Percentiles rank a stretch among this genome's conserved stretches.
Conservation (phyloP, 1,140 invertebrate genomes). For the Anadara kagoshimensis region DNA sequence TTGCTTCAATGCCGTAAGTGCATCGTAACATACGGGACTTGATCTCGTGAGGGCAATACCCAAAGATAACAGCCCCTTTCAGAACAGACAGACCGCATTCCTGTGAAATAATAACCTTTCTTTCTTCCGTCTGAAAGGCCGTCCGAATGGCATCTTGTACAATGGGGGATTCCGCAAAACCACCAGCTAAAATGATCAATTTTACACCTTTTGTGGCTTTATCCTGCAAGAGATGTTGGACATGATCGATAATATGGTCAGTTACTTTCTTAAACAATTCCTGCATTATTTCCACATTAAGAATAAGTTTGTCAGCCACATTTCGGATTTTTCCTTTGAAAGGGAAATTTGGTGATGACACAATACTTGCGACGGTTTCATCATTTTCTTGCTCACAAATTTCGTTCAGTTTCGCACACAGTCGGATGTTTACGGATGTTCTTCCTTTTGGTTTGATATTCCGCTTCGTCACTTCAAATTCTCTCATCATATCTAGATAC, state of each 20-base stretch:
- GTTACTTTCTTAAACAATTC: conserved; percentile 26
- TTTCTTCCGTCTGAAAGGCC: conserved; percentile 20
- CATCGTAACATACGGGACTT: too few relatives aligned
- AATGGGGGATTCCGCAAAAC: conserved; percentile 42
- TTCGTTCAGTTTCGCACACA: neutral
- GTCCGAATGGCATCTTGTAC: conserved; percentile 36
- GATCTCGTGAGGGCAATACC: neutral
- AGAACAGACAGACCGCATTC: conserved; percentile 42
- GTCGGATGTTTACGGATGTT: neutral
- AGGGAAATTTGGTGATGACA: neutral
- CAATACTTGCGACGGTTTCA: neutral
- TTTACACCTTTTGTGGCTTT: conserved; percentile 19
- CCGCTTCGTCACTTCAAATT: conserved; percentile 7
- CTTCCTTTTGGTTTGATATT: neutral
- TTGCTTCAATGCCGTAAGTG: too few relatives aligned
- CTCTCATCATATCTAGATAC: conserved; percentile 1
- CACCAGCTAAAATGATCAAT: conserved; percentile 44
- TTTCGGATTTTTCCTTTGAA: neutral
- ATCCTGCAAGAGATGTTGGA: conserved; percentile 33
- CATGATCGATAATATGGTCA: conserved; percentile 37
- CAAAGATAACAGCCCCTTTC: conserved; percentile 46
- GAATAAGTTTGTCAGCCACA: conserved; percentile 8
- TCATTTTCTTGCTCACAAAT: neutral
- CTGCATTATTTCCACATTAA: conserved; percentile 19
- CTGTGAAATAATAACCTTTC: conserved; percentile 35